phyloP scores from a whole-genome alignment of 2,113 vertebrate genomes.

The Gasterosteus nipponicus region DNA sequence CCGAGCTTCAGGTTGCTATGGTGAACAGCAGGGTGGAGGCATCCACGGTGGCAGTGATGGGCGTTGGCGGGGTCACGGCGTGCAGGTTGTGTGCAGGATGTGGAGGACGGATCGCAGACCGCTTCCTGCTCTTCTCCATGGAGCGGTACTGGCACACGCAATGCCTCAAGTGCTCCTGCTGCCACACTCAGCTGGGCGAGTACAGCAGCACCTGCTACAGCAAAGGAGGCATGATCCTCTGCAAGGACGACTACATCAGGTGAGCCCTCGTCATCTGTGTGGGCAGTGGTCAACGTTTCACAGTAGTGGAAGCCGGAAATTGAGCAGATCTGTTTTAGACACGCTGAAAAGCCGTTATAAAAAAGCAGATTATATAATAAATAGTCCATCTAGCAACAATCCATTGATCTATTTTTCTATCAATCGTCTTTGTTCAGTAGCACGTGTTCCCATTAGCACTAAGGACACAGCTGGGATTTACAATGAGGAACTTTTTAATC shows the following conservation, averaged over 20 bases:
- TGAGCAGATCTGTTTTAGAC: too few species aligned
- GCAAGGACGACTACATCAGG: constrained; percentile 86
- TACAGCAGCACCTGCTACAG: constrained; percentile 87
- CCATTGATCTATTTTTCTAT: too few species aligned
- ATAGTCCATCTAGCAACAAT: too few species aligned
- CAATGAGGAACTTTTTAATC: too few species aligned
- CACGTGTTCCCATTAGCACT: too few species aligned
- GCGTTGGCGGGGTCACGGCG: constrained; percentile 50
- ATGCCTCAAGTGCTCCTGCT: constrained; percentile 86
- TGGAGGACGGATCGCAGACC: constrained; percentile 81
- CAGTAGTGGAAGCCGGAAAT: not conserved
- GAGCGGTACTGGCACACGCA: constrained; percentile 86
- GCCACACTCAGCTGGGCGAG: constrained; percentile 85
- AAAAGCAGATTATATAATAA: too few species aligned
- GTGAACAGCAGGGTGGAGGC: constrained; percentile 83
- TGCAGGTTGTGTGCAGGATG: constrained; percentile 81
- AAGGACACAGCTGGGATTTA: too few species aligned
- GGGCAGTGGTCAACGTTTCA: not conserved
- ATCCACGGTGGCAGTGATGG: constrained; percentile 74
- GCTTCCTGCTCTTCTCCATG: constrained; percentile 87
- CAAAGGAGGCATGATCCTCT: constrained; percentile 87
- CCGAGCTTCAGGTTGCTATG: constrained; percentile 69
- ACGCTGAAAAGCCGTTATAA: too few species aligned
- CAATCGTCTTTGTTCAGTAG: too few species aligned
- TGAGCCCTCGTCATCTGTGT: constrained; percentile 20